These are phyloP conservation scores for Ceraclea dissimilis DNA, from an alignment of 2,888 invertebrate species.

Conservation along the genomic window DNA sequence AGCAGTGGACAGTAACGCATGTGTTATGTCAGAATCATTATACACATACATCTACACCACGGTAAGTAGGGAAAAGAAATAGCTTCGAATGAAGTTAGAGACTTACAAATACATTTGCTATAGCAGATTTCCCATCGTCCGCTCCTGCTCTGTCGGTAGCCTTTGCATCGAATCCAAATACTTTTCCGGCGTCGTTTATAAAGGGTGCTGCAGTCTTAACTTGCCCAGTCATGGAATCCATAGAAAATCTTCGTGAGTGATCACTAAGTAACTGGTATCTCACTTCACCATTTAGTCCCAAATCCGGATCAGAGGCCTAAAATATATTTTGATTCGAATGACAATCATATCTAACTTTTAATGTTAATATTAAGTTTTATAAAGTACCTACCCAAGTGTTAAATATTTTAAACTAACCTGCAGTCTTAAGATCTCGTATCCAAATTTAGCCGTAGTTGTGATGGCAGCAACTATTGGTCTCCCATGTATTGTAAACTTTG, in stretches of 20 bases:
- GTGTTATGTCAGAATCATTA: background rate
- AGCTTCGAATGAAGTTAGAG: too few relatives aligned
- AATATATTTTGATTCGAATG: conserved; percentile 14
- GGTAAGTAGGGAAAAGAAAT: too few relatives aligned
- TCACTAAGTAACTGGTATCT: conserved; percentile 76
- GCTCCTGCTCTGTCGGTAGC: conserved; percentile 76
- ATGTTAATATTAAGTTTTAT: background rate
- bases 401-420: conserved; percentile 55
- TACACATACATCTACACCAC: too few relatives aligned
- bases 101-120: conserved; percentile 79
- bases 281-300: conserved; percentile 68
- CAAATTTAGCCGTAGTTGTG: conserved; percentile 72
- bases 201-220: conserved; percentile 67
- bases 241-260: conserved; percentile 65
- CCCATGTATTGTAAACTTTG: conserved; percentile 66
- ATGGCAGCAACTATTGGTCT: conserved; percentile 76
- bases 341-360: background rate
- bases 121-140: conserved; percentile 74
- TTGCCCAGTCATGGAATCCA: conserved; percentile 69
- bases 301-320: conserved; percentile 67
- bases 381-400: too few relatives aligned
- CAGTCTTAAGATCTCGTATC: conserved; percentile 70
- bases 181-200: conserved; percentile 60
- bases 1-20: too few relatives aligned
- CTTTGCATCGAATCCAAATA: conserved; percentile 82